Percentiles rank a stretch among this genome's conserved stretches.
phyloP scores from a whole-genome alignment of 2,797 vertebrate species.

The Rhynchotus rufescens region DNA sequence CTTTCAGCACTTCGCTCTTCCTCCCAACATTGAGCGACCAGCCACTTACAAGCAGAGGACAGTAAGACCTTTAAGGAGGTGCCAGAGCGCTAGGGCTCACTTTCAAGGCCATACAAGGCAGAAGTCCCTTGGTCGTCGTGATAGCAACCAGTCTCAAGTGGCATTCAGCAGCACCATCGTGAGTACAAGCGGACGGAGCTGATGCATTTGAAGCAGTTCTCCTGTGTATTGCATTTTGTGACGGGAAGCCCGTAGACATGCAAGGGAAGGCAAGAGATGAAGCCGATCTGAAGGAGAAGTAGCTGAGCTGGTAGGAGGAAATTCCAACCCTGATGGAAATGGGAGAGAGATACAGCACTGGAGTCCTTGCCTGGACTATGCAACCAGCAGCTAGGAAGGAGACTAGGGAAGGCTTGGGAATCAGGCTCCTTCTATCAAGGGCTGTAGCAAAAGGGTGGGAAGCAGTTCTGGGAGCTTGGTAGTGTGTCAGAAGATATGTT shows the following conservation, averaged over 20 bases:
- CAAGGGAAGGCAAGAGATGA: neutral
- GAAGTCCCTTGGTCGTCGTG: constrained; percentile 70
- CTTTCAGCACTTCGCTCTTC: constrained; percentile 72
- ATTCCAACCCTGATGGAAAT: neutral
- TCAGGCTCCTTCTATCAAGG: neutral
- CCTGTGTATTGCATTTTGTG: neutral
- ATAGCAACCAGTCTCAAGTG: constrained; percentile 76
- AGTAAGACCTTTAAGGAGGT: constrained; percentile 54
- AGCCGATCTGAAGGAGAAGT: too few relatives aligned
- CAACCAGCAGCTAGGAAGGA: neutral
- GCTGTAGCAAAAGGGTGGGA: neutral
- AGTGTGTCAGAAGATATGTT: neutral
- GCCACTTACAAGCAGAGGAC: neutral
- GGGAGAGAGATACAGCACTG: neutral
- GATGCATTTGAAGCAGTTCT: neutral
- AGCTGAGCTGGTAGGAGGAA: neutral
- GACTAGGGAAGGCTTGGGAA: neutral
- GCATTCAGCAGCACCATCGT: constrained; percentile 95
- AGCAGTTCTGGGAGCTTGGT: neutral
- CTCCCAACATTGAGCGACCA: constrained; percentile 3
- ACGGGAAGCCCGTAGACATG: neutral
- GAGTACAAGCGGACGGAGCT: constrained; percentile 46
- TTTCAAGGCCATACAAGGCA: constrained; percentile 74
- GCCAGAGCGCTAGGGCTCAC: constrained; percentile 75
- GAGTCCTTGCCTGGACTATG: accelerated